Conservation (phyloP, 2,797 vertebrate species). For the Acrossocheilus fasciatus region DNA sequence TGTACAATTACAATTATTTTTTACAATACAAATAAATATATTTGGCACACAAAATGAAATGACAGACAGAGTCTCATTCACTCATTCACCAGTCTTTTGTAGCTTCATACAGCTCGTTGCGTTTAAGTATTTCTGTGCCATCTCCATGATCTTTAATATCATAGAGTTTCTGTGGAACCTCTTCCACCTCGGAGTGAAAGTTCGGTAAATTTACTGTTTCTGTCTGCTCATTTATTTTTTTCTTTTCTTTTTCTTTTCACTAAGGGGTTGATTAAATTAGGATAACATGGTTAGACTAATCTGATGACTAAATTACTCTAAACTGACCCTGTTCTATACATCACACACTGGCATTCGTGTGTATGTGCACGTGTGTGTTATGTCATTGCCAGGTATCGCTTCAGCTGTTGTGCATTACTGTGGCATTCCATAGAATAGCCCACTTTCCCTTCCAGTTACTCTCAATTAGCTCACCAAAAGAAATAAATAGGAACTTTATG, state of each 20-base stretch:
- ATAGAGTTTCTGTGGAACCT: neutral
- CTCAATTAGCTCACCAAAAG: slow-evolving; percentile 49
- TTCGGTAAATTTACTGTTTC: neutral
- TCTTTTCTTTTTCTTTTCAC: neutral
- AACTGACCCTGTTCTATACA: slow-evolving; percentile 52
- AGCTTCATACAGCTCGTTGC: neutral
- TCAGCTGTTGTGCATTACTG: slow-evolving; percentile 84
- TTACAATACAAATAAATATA: too few relatives aligned
- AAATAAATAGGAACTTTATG: slow-evolving; percentile 57
- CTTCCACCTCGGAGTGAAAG: neutral
- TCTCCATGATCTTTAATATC: slow-evolving; percentile 14
- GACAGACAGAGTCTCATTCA: neutral
- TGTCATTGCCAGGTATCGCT: slow-evolving; percentile 70
- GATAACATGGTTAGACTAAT: slow-evolving; percentile 69
- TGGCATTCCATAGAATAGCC: slow-evolving; percentile 69
- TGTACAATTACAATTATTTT: too few relatives aligned
- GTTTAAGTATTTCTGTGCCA: slow-evolving; percentile 17
- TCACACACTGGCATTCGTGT: neutral
- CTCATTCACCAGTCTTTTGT: neutral
- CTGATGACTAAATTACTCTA: slow-evolving; percentile 60
- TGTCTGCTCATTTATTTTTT: slow-evolving; percentile 29
- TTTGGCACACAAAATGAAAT: neutral
- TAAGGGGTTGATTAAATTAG: slow-evolving; percentile 66
- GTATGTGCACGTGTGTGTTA: slow-evolving; percentile 33
- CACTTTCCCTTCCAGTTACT: slow-evolving; percentile 56